Conservation (phyloP, 2,113 vertebrate species). For the Paracanthobrama guichenoti region DNA sequence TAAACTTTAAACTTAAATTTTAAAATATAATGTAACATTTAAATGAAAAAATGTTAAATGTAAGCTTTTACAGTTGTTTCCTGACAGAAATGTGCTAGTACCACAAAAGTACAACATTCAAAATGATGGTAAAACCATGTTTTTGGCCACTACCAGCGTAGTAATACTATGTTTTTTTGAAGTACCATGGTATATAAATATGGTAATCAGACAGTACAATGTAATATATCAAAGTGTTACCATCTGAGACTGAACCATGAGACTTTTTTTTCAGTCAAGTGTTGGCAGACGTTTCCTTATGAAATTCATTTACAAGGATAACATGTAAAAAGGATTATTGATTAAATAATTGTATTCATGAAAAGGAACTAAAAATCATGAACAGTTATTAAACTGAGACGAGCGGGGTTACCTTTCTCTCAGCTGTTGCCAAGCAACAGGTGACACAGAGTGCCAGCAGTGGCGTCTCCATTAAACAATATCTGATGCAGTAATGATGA, state of each 20-base stretch:
- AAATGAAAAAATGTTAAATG: too few relatives aligned
- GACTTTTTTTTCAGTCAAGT: not conserved
- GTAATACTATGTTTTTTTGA: not conserved
- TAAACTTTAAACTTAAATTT: not conserved
- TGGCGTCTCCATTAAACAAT: constrained; percentile 21
- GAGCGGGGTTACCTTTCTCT: constrained; percentile 19
- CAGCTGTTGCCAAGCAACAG: constrained; percentile 55
- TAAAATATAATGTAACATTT: too few relatives aligned
- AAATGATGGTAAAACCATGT: not conserved
- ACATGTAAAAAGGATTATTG: not conserved
- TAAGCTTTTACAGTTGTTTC: not conserved
- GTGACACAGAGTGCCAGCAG: constrained; percentile 33
- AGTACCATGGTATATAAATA: not conserved
- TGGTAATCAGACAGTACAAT: not conserved
- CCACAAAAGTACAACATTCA: not conserved
- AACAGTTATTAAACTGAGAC: constrained; percentile 14
- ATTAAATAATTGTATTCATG: not conserved
- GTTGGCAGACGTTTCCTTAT: not conserved
- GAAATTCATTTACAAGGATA: not conserved
- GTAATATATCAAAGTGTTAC: not conserved
- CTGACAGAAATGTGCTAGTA: not conserved
- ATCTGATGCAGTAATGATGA: constrained; percentile 48
- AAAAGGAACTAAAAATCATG: constrained; percentile 26
- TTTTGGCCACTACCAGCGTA: not conserved
- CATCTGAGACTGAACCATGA: not conserved